Conservation (phyloP, 2,797 vertebrate species). For the Gila robusta region DNA sequence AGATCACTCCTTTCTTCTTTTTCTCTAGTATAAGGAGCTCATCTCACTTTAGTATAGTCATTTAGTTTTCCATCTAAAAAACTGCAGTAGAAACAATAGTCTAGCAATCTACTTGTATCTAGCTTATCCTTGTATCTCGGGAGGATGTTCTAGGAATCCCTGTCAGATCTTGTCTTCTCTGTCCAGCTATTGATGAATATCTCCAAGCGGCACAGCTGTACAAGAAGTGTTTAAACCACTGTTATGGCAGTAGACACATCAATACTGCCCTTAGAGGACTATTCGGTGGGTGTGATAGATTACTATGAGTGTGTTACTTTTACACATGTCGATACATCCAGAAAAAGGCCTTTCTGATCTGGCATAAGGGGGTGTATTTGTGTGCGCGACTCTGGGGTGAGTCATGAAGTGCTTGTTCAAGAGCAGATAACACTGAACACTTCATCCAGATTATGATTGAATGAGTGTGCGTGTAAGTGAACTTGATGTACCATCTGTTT, state of each 20-base stretch:
- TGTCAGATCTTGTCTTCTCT: slow-evolving; percentile 15
- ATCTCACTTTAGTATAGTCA: not conserved
- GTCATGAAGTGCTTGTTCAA: not conserved
- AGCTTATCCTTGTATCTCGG: not conserved
- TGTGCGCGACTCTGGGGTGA: not conserved
- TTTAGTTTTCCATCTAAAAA: not conserved
- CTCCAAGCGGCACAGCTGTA: not conserved
- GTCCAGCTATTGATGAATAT: slow-evolving; percentile 17
- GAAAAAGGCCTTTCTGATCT: slow-evolving; percentile 3
- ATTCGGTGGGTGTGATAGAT: not conserved
- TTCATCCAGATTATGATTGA: slow-evolving; percentile 9
- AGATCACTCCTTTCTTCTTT: not conserved
- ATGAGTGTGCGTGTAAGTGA: slow-evolving; percentile 24
- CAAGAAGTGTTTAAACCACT: not conserved
- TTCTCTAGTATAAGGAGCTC: not conserved
- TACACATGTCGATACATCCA: not conserved
- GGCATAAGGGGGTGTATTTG: not conserved
- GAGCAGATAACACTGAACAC: slow-evolving; percentile 29
- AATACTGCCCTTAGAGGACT: slow-evolving; percentile 4
- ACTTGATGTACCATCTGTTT: slow-evolving; percentile 49
- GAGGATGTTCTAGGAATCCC: slow-evolving; percentile 6
- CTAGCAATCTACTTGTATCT: not conserved
- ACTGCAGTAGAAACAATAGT: not conserved
- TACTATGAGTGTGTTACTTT: not conserved
- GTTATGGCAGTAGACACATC: slow-evolving; percentile 8